Conservation (phyloP, 2,113 vertebrate genomes). For the Holacanthus passer region DNA sequence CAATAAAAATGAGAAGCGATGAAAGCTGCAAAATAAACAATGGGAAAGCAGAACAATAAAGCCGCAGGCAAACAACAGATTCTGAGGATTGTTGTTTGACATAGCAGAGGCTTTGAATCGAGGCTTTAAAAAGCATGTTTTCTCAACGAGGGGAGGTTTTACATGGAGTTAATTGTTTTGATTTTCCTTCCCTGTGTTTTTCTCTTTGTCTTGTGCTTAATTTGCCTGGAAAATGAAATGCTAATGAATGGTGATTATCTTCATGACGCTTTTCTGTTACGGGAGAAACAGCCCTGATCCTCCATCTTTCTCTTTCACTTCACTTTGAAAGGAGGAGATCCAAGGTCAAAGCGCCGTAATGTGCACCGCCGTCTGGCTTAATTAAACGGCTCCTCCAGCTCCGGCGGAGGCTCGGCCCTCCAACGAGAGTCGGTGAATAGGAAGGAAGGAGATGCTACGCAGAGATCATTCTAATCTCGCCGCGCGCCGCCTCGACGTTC, state of each 20-base stretch:
- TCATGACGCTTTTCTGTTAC: constrained; percentile 24
- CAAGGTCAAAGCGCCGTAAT: constrained; percentile 56
- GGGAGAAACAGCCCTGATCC: constrained; percentile 24
- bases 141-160: constrained; percentile 14
- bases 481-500: background rate
- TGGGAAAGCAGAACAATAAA: constrained; percentile 21
- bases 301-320: constrained; percentile 36
- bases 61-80: constrained; percentile 14
- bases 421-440: constrained; percentile 34
- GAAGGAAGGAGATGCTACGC: constrained; percentile 30
- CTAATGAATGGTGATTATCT: constrained; percentile 61
- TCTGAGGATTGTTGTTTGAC: constrained; percentile 1
- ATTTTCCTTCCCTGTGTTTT: constrained; percentile 16
- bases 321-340: constrained; percentile 57
- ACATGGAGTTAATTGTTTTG: constrained; percentile 31
- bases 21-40: constrained; percentile 40
- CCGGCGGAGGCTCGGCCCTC: constrained; percentile 16
- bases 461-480: constrained; percentile 37
- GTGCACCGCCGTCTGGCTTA: constrained; percentile 57
- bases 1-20: constrained; percentile 29
- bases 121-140: constrained; percentile 2
- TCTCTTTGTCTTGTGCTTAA: constrained; percentile 41
- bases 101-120: constrained; percentile 9
- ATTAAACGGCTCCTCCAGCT: constrained; percentile 60
- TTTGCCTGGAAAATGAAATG: constrained; percentile 52